Evolutionary conservation across 2,888 invertebrate species (phyloP), one percentile per base, ranked within the genome.

Genomic region (Argyresthia albistria): DNA sequence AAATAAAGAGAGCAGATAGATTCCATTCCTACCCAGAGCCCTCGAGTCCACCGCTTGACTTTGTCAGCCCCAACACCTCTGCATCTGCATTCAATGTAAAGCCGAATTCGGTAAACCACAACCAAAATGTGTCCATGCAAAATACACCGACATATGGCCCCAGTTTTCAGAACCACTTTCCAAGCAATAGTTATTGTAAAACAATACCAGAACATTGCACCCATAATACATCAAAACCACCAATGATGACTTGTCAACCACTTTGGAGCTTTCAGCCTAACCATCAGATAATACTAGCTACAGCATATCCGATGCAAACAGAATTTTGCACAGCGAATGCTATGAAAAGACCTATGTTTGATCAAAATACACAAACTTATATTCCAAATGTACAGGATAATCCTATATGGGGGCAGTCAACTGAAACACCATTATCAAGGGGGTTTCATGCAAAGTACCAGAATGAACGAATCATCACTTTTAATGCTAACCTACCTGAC

Each of bases 11-110:
- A 2, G 49, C 57, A 0, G 64, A 69, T 12, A 66, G 60, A 42
- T 55, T 53, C 1, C 66, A 69, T 8, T 14, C 48, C 0, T 69
- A 64, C 35, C 72, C 71, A 0, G 77, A 76, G 54, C 75, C 76
- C 0, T 55, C 55, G 0, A 63, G 59, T 1, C 67, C 68, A 3
- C 72, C 70, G 0, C 53, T 53, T 1, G 59, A 62, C 36, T 37
- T 46, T 51, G 1, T 46, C 45, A 37, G 25, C 25, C 12, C 1
- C 9, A 39, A 3, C 39, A 9, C n/a, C 8, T 11, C 8, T 11
- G n/a, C 39, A 39, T n/a, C 39, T 4, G 39, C n/a, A 39, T 39
- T 8, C n/a, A 39, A 9, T 8, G 8, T n/a, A 3, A 39, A 39
- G n/a, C 39, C 39, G 3, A 39, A 25, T 25, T 8, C 8, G 9